These are phyloP conservation scores for Caenorhabditis remanei DNA, from an alignment of 1,140 invertebrate genomes.

Conservation along the genomic window DNA sequence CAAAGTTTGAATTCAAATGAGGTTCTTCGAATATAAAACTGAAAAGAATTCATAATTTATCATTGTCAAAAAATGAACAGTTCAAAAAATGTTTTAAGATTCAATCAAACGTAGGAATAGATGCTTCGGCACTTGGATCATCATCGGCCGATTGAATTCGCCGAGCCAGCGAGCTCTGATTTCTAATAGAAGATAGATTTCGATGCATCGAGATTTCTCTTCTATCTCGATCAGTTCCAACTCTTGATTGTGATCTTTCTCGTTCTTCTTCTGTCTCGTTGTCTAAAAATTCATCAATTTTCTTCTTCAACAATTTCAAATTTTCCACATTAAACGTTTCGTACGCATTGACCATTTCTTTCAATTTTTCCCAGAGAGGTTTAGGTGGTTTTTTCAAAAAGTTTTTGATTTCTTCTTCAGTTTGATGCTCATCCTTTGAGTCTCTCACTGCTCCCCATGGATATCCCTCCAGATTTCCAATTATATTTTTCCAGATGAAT, in stretches of 20 bases:
- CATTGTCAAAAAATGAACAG: too few relatives aligned
- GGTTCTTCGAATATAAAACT: too few relatives aligned
- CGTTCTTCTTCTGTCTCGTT: background rate
- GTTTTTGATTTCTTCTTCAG: background rate
- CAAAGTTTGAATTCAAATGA: too few relatives aligned
- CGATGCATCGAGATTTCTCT: too few relatives aligned
- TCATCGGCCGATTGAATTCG: too few relatives aligned
- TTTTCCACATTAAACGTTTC: background rate
- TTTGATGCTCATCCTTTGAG: background rate
- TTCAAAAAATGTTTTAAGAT: too few relatives aligned
- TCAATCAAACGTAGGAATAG: too few relatives aligned
- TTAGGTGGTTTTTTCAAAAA: background rate
- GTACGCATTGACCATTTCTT: background rate
- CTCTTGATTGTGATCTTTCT: background rate
- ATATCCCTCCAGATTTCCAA: background rate
- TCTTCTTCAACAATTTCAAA: background rate
- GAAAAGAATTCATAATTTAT: too few relatives aligned
- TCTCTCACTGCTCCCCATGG: slow-evolving; percentile 3
- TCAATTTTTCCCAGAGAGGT: background rate
- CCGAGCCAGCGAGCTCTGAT: too few relatives aligned
- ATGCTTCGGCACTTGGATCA: too few relatives aligned
- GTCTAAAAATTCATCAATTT: background rate
- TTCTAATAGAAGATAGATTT: too few relatives aligned
- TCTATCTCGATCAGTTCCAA: background rate
- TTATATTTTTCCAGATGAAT: background rate